phyloP scores from a whole-genome alignment of 2,797 vertebrate species.

The Amphiprion clarkii region DNA sequence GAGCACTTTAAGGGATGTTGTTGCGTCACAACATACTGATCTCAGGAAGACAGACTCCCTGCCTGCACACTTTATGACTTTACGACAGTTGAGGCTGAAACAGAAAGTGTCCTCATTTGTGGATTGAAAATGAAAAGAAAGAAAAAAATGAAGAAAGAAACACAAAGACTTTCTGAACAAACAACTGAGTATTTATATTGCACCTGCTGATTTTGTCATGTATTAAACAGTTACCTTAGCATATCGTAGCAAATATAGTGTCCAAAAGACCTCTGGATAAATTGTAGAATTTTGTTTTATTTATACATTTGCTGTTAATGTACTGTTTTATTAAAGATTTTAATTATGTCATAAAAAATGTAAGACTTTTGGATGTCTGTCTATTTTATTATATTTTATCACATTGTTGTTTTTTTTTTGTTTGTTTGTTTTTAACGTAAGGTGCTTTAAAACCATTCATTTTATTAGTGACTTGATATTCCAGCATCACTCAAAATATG shows the following conservation, averaged over 20 bases:
- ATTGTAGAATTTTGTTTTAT: background rate
- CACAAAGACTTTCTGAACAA: slow-evolving; percentile 12
- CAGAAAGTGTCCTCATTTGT: background rate
- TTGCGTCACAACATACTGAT: background rate
- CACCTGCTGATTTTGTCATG: slow-evolving; percentile 6
- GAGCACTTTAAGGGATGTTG: background rate
- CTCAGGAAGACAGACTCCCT: background rate
- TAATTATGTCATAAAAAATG: background rate
- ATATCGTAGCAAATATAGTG: background rate
- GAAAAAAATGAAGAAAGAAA: slow-evolving; percentile 3
- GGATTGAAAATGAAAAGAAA: background rate
- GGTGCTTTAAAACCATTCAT: slow-evolving; percentile 1
- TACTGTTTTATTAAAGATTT: slow-evolving; percentile 27
- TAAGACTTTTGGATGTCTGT: background rate
- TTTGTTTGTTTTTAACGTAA: slow-evolving; percentile 17
- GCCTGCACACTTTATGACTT: slow-evolving; percentile 11
- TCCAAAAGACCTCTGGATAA: background rate
- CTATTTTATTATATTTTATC: background rate
- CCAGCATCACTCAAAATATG: background rate
- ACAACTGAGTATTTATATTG: background rate
- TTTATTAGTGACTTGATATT: background rate
- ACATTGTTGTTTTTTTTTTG: slow-evolving; percentile 13
- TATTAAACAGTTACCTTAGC: background rate
- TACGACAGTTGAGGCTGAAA: slow-evolving; percentile 10
- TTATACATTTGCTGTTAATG: slow-evolving; percentile 28